Base-by-base conservation (phyloP, 2,888 invertebrate species). In the Thera britannica region DNA sequence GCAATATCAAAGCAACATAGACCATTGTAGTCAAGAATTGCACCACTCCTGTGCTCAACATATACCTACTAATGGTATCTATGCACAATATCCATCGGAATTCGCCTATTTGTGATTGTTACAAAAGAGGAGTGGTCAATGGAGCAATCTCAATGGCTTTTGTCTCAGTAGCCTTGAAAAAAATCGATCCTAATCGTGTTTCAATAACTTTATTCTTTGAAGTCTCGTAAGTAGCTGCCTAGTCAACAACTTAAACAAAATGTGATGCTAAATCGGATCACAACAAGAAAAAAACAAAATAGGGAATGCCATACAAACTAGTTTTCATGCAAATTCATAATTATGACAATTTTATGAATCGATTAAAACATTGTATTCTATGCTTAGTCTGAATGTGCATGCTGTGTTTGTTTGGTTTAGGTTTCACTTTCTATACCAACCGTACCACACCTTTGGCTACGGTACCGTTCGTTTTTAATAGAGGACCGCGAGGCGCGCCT, bases 401-500 rank as follows among this genome's bases (percentile, higher is more conserved):
- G 52, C 3, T 34, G 54, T 11, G 6, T 12, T 12, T 51, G 9
- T 58, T 46, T 54, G 46, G n/a, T 35, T 36, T 3, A 48, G 2
- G 36, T 69, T 73, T 75, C 72, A 63, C 66, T 73, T 73, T 75
- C 73, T 58, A 51, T 54, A 55, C 65, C 65, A 63, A 60, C 71
- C 60, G 49, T 78, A 76, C 75, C 63, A 65, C 61, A 56, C 58
- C 58, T 67, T 34, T 62, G 48, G 58, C 56, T 72, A 72, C 68
- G 38, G 70, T 70, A 72, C 67, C 67, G 59, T 65, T 65, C 60
- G 65, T 49, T 74, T 87, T 91, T 90, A 90, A 90, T 90, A 90
- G 89, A 85, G 67, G 75, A 61, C 71, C 68, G 80, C 82, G 80
- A 87, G 82, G 93, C 90, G 82, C 79, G 91, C 90, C 64, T 23